Conservation (phyloP, 2,797 vertebrate species). For the Sebastolobus alascanus region DNA sequence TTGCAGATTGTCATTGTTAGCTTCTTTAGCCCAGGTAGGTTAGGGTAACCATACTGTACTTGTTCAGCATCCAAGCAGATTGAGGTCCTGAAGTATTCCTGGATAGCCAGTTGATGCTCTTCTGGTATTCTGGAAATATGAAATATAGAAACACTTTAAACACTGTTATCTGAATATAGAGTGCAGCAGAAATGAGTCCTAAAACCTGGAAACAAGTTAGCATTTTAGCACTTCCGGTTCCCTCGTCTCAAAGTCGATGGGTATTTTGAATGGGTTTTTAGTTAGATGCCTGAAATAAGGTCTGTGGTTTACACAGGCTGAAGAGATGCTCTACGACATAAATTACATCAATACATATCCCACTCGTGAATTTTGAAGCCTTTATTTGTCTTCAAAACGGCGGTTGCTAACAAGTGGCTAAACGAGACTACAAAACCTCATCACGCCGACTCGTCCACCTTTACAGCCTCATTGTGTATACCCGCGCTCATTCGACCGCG, state of each 20-base stretch:
- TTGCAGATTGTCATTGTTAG: slow-evolving; percentile 90
- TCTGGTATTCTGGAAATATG: slow-evolving; percentile 87
- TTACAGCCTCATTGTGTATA: no score
- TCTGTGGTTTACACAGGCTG: no score
- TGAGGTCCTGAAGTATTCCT: slow-evolving; percentile 91
- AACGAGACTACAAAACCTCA: background rate
- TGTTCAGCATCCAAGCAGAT: slow-evolving; percentile 90
- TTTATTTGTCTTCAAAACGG: no score
- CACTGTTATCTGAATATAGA: background rate
- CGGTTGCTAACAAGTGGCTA: background rate
- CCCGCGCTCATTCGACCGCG: no score
- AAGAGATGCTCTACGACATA: no score
- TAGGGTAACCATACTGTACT: slow-evolving; percentile 88
- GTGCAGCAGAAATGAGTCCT: background rate
- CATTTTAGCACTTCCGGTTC: background rate
- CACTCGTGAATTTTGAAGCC: no score
- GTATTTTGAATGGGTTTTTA: background rate
- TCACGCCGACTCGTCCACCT: no score
- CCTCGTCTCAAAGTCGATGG: background rate
- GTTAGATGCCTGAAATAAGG: background rate
- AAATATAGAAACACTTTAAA: slow-evolving; percentile 6
- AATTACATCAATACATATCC: no score
- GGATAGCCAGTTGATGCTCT: slow-evolving; percentile 91
- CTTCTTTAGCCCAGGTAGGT: slow-evolving; percentile 92
- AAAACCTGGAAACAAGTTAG: background rate